Conservation (phyloP, 2,797 vertebrate species). For the Tarsius wallacei region DNA sequence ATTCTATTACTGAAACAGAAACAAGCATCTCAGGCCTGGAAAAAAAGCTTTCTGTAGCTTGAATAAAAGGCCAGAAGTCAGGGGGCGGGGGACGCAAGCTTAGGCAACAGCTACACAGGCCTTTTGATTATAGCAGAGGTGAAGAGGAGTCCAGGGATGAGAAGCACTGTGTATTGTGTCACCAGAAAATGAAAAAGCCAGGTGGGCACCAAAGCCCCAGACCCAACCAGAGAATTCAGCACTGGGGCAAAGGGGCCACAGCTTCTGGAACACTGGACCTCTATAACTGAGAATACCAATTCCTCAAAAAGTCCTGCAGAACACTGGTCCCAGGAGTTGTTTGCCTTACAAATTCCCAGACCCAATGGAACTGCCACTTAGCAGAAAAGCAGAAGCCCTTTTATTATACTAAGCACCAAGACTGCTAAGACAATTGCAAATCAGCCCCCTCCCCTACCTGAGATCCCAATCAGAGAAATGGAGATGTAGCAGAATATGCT, state of each 20-base stretch:
- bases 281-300: not conserved
- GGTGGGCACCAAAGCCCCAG: not conserved
- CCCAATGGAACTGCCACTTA: not conserved
- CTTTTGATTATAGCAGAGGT: not conserved
- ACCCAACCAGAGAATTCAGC: not conserved
- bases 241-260: too few species aligned
- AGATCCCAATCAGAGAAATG: not conserved
- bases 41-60: not conserved
- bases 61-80: conserved; percentile 25
- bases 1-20: conserved; percentile 75
- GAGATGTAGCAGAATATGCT: not conserved
- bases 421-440: not conserved
- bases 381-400: not conserved
- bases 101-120: not conserved
- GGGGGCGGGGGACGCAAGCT: not conserved
- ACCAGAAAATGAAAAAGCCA: conserved; percentile 1
- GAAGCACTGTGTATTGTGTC: not conserved
- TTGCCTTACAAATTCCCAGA: not conserved
- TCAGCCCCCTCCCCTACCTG: not conserved
- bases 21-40: conserved; percentile 11
- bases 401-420: not conserved
- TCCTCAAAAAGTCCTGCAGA: not conserved
- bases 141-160: not conserved
- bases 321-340: not conserved
- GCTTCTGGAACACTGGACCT: not conserved